Percentiles rank a stretch among this genome's conserved stretches.
Evolutionary conservation across 2,797 vertebrate species (phyloP).

Genomic region (Danio aesculapii): DNA sequence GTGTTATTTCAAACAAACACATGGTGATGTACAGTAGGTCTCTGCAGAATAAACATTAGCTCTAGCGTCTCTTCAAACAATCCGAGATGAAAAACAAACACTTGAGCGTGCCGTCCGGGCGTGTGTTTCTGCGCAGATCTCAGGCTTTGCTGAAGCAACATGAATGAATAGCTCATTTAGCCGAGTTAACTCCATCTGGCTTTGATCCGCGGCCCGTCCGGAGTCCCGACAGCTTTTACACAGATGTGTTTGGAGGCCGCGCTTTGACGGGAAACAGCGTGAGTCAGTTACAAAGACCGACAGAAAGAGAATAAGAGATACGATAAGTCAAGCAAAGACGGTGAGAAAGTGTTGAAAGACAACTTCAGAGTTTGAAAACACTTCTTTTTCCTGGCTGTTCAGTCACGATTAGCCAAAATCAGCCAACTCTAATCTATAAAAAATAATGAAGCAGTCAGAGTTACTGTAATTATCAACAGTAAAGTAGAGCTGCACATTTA

Average conservation of each 20-base stretch:
- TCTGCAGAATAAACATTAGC: slow-evolving; percentile 47
- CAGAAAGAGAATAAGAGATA: slow-evolving; percentile 27
- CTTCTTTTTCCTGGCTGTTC: background rate
- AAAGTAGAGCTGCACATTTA: background rate
- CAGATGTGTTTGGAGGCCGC: slow-evolving; percentile 27
- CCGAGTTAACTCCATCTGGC: slow-evolving; percentile 11
- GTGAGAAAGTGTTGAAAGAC: slow-evolving; percentile 46
- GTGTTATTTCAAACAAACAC: slow-evolving; percentile 45
- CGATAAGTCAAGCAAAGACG: slow-evolving; percentile 76
- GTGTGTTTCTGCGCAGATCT: background rate
- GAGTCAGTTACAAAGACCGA: slow-evolving; percentile 65
- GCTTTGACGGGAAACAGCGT: slow-evolving; percentile 22
- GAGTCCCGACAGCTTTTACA: slow-evolving; percentile 29
- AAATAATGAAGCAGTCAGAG: background rate
- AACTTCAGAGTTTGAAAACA: slow-evolving; percentile 6
- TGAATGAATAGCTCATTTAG: slow-evolving; percentile 26
- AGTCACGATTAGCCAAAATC: background rate
- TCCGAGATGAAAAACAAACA: slow-evolving; percentile 53
- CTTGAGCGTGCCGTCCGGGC: background rate
- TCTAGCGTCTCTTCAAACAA: slow-evolving; percentile 49
- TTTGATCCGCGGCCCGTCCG: slow-evolving; percentile 36
- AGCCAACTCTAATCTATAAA: background rate
- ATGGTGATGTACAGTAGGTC: slow-evolving; percentile 32
- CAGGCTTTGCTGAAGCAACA: slow-evolving; percentile 28
- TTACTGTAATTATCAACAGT: background rate